Conservation (phyloP, 2,888 invertebrate species). For the Mystacides longicornis region DNA sequence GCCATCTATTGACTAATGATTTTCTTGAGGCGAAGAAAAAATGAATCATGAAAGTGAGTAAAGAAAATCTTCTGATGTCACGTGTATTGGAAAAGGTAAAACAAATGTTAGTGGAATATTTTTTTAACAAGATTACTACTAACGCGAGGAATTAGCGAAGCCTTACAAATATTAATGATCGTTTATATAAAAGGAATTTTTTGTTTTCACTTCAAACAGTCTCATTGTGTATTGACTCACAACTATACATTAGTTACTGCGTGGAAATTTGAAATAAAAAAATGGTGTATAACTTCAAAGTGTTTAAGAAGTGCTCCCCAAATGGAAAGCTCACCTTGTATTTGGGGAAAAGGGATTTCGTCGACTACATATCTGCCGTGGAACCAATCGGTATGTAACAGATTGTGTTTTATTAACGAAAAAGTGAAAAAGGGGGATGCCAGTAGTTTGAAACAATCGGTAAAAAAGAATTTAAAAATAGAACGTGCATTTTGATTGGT, state of each 20-base stretch:
- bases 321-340: constrained; percentile 83
- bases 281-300: constrained; percentile 88
- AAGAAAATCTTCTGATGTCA: neutral
- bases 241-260: neutral
- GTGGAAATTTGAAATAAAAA: constrained; percentile 29
- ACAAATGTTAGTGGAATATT: neutral
- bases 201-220: neutral
- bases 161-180: neutral
- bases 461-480: no score
- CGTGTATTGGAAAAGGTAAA: neutral
- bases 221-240: neutral
- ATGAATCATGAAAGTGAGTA: neutral
- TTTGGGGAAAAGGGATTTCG: constrained; percentile 79
- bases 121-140: neutral
- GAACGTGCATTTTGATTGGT: no score
- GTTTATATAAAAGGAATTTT: neutral
- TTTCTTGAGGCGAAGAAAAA: neutral
- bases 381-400: constrained; percentile 70
- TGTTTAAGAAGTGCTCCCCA: constrained; percentile 85
- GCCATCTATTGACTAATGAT: no score
- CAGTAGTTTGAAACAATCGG: no score
- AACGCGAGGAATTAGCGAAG: neutral
- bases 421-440: neutral
- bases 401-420: constrained; percentile 6
- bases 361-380: constrained; percentile 78